phyloP scores from a whole-genome alignment of 2,888 invertebrate genomes.

The Pachymerium ferrugineum region DNA sequence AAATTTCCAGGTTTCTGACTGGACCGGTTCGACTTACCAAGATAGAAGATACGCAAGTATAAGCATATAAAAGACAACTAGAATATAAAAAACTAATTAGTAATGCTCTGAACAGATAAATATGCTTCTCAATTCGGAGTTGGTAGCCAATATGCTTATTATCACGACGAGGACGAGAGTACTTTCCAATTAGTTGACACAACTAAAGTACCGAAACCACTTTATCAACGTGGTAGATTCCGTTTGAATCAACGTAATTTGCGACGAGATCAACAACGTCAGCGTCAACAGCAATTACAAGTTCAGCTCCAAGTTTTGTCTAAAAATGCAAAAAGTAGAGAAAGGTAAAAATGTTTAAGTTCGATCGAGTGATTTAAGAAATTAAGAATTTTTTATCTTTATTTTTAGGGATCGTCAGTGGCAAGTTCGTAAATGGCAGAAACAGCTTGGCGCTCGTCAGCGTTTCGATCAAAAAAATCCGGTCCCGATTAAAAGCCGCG shows the following conservation, averaged over 20 bases:
- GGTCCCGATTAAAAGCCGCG: conserved; percentile 82
- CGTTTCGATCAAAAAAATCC: conserved; percentile 55
- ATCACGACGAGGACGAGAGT: conserved; percentile 97
- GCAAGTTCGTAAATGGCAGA: conserved; percentile 78
- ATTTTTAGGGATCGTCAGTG: conserved; percentile 52
- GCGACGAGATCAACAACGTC: conserved; percentile 55
- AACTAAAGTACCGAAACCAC: conserved; percentile 78
- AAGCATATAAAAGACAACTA: conserved; percentile 39
- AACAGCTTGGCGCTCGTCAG: conserved; percentile 58
- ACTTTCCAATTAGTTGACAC: conserved; percentile 98
- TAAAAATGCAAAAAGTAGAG: conserved; percentile 68
- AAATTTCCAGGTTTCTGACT: conserved; percentile 82
- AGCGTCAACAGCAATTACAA: conserved; percentile 49
- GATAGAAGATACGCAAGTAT: conserved; percentile 91
- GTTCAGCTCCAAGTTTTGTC: conserved; percentile 71
- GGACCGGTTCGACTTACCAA: conserved; percentile 88
- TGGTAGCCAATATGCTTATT: conserved; percentile 95
- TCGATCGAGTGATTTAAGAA: neutral
- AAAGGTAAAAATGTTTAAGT: conserved; percentile 43
- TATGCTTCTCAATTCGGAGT: conserved; percentile 82
- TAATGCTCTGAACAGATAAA: conserved; percentile 59
- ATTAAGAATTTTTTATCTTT: conserved; percentile 1
- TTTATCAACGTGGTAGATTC: conserved; percentile 80
- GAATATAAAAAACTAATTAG: neutral
- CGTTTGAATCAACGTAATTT: conserved; percentile 53